These are phyloP conservation scores for Sus scrofa DNA, from an alignment of 2,113 vertebrate species.

Conservation along the genomic window DNA sequence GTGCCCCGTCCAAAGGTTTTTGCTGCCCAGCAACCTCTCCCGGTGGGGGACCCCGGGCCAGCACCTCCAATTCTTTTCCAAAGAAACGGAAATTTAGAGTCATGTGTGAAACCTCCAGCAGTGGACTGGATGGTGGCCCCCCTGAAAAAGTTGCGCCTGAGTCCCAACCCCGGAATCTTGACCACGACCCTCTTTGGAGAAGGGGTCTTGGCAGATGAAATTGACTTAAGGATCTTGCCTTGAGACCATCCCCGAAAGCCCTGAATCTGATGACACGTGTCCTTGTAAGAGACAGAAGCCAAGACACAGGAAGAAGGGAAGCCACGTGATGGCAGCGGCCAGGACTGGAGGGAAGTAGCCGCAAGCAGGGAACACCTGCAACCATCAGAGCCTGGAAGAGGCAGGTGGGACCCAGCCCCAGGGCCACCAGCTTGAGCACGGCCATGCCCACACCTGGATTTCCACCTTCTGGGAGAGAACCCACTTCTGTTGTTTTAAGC, in stretches of 20 bases:
- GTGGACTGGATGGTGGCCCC: not conserved
- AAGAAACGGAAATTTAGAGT: not conserved
- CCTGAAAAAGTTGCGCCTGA: accelerated
- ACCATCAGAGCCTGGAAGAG: not conserved
- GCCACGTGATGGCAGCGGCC: accelerated
- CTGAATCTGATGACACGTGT: not conserved
- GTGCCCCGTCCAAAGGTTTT: no score
- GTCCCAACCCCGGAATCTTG: accelerated
- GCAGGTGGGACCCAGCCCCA: not conserved
- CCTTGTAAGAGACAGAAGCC: accelerated
- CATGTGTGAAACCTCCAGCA: accelerated
- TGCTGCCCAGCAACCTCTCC: accelerated
- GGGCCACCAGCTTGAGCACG: accelerated
- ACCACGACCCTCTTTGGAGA: not conserved
- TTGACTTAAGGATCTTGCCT: not conserved
- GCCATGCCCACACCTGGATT: not conserved
- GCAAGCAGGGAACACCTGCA: accelerated
- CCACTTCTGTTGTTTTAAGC: not conserved
- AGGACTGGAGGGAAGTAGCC: accelerated
- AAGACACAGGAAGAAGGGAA: accelerated
- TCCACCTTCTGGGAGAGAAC: not conserved
- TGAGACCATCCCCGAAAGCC: not conserved
- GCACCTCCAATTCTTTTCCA: not conserved
- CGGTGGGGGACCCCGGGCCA: accelerated
- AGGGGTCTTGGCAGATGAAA: not conserved